Base-by-base conservation (phyloP, 2,888 invertebrate genomes). In the Miltochrista miniata region DNA sequence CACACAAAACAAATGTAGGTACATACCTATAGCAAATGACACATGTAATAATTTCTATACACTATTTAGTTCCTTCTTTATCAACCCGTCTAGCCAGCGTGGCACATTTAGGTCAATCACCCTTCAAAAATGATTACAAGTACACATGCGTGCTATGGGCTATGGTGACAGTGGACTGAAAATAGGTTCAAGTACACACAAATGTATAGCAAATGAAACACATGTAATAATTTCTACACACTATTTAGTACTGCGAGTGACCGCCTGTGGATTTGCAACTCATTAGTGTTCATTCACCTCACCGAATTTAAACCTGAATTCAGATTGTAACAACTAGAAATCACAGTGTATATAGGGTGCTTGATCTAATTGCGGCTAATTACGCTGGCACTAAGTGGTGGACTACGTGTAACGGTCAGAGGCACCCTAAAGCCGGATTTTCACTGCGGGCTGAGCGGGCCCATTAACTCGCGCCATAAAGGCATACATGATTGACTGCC, bases 301-400 rank as follows among this genome's bases (percentile, higher is more conserved):
- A 65, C 55, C 51, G 51, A 51, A 51, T 31, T 13, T n/a, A 51
- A 55, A 39, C 45, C 44, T 45, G 43, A 24, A 51, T 51, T 49
- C 53, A 45, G 41, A 42, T 50, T 35, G 34, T 41, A 34, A 51
- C 46, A 60, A 15, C 39, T 54, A 42, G 54, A 52, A 64, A 59
- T 59, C 56, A 46, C 59, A 51, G 41, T 40, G 45, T 45, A n/a
- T 10, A 1, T 48, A 45, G 47, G 57, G 50, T 56, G 58, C 52
- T 53, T 56, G 57, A 64, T 67, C 57, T 61, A 59, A 58, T 64
- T 69, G 69, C 58, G 71, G 69, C 72, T 77, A 73, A 75, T 76
- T 75, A 71, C 61, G 48, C 51, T 49, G 53, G 63, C 46, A 60
- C 61, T 57, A 55, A 59, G 52, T 56, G 61, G 61, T 51, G 54